Conservation (phyloP, 2,113 vertebrate species). For the Melierax canorus region DNA sequence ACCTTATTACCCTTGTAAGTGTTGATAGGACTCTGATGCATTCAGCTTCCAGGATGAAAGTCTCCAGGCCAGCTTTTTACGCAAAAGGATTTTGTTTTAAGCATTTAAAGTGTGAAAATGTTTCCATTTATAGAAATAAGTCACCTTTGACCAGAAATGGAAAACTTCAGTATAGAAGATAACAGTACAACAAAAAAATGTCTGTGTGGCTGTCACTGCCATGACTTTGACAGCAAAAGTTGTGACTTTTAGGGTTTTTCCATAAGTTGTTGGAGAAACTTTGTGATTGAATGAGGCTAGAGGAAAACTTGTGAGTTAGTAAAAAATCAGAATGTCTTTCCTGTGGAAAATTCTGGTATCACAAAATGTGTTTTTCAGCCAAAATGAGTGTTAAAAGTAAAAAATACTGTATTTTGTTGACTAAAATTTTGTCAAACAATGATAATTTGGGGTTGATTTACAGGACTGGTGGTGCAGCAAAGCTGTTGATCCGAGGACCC, state of each 20-base stretch:
- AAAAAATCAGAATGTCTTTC: neutral
- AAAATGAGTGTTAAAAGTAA: neutral
- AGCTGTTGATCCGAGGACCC: neutral
- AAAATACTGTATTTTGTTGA: neutral
- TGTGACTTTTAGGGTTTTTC: neutral
- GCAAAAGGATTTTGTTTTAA: neutral
- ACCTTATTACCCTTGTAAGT: neutral
- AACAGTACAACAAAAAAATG: neutral
- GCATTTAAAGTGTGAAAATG: constrained; percentile 50
- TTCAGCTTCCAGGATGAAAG: neutral
- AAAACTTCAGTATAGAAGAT: neutral
- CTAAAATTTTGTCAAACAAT: neutral
- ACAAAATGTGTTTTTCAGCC: neutral
- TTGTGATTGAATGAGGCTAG: neutral
- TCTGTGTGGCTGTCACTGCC: neutral
- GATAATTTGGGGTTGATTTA: neutral
- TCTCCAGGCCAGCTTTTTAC: constrained; percentile 2
- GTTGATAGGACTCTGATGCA: neutral
- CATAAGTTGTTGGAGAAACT: neutral
- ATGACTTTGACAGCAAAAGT: neutral
- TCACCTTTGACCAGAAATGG: constrained; percentile 37
- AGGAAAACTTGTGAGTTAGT: neutral
- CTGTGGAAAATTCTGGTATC: neutral
- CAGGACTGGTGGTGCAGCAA: neutral
- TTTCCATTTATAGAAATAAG: constrained; percentile 43